These are phyloP conservation scores for Valencia hispanica DNA, from an alignment of 2,797 vertebrate genomes.

Conservation along the genomic window DNA sequence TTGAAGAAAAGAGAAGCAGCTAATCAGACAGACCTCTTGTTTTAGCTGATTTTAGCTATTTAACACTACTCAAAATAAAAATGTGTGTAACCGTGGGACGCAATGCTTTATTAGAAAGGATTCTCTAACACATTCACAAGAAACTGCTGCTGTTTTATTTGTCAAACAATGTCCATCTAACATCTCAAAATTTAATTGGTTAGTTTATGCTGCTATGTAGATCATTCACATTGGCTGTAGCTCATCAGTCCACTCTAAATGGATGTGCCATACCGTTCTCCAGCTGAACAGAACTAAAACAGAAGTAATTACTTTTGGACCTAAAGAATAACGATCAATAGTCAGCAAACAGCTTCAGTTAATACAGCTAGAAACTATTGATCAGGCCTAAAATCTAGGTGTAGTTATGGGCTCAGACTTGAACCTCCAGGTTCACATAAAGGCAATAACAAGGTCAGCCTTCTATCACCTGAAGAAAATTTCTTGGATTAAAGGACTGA, in stretches of 20 bases:
- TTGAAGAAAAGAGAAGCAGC: neutral
- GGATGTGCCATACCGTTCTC: too few relatives aligned
- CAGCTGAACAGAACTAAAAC: too few relatives aligned
- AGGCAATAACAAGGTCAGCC: too few relatives aligned
- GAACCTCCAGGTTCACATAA: too few relatives aligned
- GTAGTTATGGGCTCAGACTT: too few relatives aligned
- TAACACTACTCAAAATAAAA: neutral
- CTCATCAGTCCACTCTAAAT: neutral
- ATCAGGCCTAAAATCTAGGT: too few relatives aligned
- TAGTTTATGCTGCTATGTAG: neutral
- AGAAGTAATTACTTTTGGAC: too few relatives aligned
- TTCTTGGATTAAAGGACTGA: too few relatives aligned
- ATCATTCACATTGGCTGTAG: neutral
- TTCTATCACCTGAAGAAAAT: too few relatives aligned
- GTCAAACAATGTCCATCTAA: neutral
- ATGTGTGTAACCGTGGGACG: neutral
- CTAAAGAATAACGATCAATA: too few relatives aligned
- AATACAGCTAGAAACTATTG: too few relatives aligned
- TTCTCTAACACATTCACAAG: neutral
- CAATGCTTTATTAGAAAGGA: neutral
- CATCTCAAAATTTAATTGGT: neutral
- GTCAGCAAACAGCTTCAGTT: too few relatives aligned
- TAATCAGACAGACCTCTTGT: neutral
- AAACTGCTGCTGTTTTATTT: neutral
- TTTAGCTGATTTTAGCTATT: neutral